These are phyloP conservation scores for Recurvirostra avosetta DNA, from an alignment of 2,113 vertebrate species.

Conservation along the genomic window DNA sequence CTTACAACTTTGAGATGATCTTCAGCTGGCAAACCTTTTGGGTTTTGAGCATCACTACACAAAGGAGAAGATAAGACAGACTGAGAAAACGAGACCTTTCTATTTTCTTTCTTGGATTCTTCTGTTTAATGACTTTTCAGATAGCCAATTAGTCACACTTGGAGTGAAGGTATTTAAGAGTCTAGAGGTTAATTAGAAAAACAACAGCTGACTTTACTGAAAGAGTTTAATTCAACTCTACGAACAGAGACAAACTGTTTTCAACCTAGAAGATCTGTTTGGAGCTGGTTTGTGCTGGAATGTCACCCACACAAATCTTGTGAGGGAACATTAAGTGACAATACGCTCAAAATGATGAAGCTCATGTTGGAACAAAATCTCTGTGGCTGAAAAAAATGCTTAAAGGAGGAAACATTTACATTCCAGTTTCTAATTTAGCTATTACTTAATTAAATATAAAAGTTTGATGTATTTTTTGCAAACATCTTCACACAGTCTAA, in stretches of 20 bases:
- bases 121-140: not conserved
- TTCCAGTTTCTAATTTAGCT: constrained; percentile 10
- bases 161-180: not conserved
- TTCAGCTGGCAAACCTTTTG: not conserved
- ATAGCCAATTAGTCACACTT: not conserved
- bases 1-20: not conserved
- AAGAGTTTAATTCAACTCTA: not conserved
- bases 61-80: not conserved
- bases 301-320: constrained; percentile 57
- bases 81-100: not conserved
- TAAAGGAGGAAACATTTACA: constrained; percentile 10
- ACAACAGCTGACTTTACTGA: not conserved
- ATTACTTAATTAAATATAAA: constrained; percentile 31
- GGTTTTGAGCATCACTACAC: not conserved
- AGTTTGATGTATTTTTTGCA: not conserved
- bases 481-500: not conserved
- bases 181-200: constrained; percentile 20
- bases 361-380: constrained; percentile 25
- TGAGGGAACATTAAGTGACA: constrained; percentile 51
- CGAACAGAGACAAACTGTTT: constrained; percentile 17
- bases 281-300: constrained; percentile 32
- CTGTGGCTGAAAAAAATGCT: not conserved
- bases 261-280: constrained; percentile 21
- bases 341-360: not conserved
- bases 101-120: not conserved